Evolutionary conservation across 2,888 invertebrate species (phyloP).

Genomic region (Penaeus monodon): DNA sequence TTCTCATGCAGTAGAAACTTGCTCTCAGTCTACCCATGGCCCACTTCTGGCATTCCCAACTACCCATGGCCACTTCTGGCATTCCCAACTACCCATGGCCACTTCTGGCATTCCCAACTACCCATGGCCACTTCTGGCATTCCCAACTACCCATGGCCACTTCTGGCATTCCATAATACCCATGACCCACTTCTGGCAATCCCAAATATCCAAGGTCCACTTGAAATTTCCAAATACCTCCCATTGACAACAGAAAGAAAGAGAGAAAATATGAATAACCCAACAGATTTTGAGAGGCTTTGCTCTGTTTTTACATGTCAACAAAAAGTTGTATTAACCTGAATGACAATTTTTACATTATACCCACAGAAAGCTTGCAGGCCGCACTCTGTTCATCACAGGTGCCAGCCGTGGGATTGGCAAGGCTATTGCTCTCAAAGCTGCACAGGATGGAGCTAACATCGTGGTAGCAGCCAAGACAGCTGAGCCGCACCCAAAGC

Average conservation of each 20-base stretch:
- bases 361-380: constrained; percentile 79
- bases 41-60: too few species aligned
- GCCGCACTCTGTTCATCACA: constrained; percentile 92
- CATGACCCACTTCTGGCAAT: too few species aligned
- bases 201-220: background rate
- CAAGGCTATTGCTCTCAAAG: constrained; percentile 92
- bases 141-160: too few species aligned
- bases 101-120: too few species aligned
- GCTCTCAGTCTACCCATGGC: too few species aligned
- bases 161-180: too few species aligned
- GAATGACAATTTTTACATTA: background rate
- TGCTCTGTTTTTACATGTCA: background rate
- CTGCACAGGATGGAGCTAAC: constrained; percentile 92
- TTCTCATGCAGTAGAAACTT: too few species aligned
- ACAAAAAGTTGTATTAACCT: background rate
- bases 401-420: constrained; percentile 98
- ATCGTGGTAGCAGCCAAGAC: constrained; percentile 93
- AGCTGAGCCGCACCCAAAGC: constrained; percentile 87
- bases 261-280: background rate
- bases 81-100: too few species aligned
- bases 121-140: too few species aligned
- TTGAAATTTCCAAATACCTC: background rate
- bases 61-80: too few species aligned
- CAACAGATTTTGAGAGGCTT: background rate
- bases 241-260: background rate